A percentile compares a stretch with the other conserved stretches of the same genome.
These are phyloP conservation scores for Parauchenoglanis punctatus DNA, from an alignment of 2,797 vertebrate genomes.

Conservation along the genomic window DNA sequence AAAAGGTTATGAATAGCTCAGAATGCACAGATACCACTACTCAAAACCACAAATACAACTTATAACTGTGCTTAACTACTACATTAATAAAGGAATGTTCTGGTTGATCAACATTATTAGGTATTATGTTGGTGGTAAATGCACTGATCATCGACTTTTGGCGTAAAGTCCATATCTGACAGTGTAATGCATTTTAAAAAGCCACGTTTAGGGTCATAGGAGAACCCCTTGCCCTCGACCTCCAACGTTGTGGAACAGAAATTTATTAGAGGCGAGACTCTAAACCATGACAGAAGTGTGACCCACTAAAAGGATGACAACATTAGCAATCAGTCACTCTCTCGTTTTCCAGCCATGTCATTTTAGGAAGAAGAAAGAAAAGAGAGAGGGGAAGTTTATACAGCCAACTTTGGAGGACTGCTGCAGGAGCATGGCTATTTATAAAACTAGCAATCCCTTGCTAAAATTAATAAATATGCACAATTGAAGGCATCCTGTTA, in stretches of 20 bases:
- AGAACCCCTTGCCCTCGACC: conserved; percentile 64
- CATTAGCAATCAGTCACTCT: conserved; percentile 22
- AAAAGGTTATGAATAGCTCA: conserved; percentile 18
- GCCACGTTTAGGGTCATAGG: not conserved
- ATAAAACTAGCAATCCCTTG: conserved; percentile 71
- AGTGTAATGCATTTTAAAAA: not conserved
- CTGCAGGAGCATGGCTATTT: conserved; percentile 73
- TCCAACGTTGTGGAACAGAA: conserved; percentile 64
- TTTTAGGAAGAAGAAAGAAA: conserved; percentile 47
- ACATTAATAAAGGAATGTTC: not conserved
- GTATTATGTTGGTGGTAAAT: too few species aligned
- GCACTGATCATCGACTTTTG: not conserved
- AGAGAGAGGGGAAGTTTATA: conserved; percentile 75
- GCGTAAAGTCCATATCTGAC: not conserved
- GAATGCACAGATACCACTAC: conserved; percentile 31
- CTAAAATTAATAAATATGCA: conserved; percentile 82
- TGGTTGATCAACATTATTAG: not conserved
- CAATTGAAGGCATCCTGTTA: conserved; percentile 86
- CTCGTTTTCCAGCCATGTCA: conserved; percentile 31
- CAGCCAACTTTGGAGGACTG: conserved; percentile 66
- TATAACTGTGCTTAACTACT: conserved; percentile 6
- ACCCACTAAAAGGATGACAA: conserved; percentile 29
- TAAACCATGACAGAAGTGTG: conserved; percentile 10
- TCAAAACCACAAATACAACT: conserved; percentile 11
- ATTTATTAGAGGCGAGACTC: conserved; percentile 61